Evolutionary conservation across 2,113 vertebrate species (phyloP).

Genomic region (Ptilorrhoa leucosticta): DNA sequence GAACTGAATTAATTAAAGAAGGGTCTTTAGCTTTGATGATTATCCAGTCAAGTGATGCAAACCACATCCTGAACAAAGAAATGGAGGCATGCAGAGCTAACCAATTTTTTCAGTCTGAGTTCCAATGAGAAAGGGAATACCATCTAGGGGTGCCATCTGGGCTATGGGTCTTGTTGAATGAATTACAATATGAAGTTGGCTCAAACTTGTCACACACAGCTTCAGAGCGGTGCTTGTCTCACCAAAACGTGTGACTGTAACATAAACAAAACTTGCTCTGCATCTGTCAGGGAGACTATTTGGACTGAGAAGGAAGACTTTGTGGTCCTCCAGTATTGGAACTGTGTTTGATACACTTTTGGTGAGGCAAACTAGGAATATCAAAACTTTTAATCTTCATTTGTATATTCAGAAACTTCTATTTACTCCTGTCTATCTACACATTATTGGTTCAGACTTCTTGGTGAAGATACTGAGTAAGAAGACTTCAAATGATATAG

Average conservation of each 20-base stretch:
- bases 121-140: not conserved
- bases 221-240: not conserved
- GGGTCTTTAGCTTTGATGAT: not conserved
- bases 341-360: not conserved
- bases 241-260: not conserved
- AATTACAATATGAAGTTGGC: not conserved
- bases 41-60: not conserved
- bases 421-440: not conserved
- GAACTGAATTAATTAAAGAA: not conserved
- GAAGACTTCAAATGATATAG: not conserved
- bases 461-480: not conserved
- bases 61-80: not conserved
- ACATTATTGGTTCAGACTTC: not conserved
- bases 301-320: not conserved
- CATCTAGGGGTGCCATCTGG: not conserved
- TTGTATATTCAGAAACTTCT: not conserved
- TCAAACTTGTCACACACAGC: not conserved
- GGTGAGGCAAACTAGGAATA: not conserved
- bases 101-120: not conserved
- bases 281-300: not conserved
- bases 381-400: not conserved
- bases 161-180: not conserved
- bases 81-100: not conserved
- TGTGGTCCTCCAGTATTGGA: not conserved
- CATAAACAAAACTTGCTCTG: not conserved